These are phyloP conservation scores for Caenorhabditis remanei DNA, from an alignment of 1,140 invertebrate species.

Conservation along the genomic window DNA sequence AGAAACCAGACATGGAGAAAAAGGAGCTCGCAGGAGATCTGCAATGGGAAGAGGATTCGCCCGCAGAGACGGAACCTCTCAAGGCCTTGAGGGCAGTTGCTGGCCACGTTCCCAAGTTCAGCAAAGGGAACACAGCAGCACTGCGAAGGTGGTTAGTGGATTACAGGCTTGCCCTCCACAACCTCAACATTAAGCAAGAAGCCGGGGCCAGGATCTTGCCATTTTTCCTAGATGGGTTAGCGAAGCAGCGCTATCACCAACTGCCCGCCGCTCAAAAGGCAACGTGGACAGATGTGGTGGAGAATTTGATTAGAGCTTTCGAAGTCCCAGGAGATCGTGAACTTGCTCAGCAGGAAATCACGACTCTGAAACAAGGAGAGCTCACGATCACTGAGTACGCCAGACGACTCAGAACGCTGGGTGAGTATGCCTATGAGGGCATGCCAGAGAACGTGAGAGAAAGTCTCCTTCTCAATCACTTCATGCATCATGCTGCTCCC, in stretches of 20 bases:
- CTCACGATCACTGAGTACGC: background rate
- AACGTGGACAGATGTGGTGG: background rate
- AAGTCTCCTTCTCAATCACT: background rate
- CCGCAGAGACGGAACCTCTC: background rate
- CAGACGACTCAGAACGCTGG: background rate
- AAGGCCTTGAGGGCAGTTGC: background rate
- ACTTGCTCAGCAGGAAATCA: background rate
- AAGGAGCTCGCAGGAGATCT: no score
- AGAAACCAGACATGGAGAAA: no score
- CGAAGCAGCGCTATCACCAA: background rate
- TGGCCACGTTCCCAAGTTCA: background rate
- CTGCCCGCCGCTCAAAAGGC: background rate
- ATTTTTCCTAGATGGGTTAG: background rate
- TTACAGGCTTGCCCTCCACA: background rate
- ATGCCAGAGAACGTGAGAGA: background rate
- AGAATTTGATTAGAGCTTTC: background rate
- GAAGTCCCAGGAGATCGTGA: background rate
- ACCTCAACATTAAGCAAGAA: background rate
- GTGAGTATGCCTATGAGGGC: background rate
- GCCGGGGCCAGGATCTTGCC: background rate
- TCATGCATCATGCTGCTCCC: background rate
- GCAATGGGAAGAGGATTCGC: no score
- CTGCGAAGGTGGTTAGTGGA: background rate
- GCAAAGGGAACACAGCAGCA: background rate
- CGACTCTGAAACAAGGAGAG: background rate